Percentiles rank a stretch among this genome's conserved stretches.
These are phyloP conservation scores for Trichonephila inaurata DNA, from an alignment of 1,140 invertebrate genomes.

Conservation along the genomic window DNA sequence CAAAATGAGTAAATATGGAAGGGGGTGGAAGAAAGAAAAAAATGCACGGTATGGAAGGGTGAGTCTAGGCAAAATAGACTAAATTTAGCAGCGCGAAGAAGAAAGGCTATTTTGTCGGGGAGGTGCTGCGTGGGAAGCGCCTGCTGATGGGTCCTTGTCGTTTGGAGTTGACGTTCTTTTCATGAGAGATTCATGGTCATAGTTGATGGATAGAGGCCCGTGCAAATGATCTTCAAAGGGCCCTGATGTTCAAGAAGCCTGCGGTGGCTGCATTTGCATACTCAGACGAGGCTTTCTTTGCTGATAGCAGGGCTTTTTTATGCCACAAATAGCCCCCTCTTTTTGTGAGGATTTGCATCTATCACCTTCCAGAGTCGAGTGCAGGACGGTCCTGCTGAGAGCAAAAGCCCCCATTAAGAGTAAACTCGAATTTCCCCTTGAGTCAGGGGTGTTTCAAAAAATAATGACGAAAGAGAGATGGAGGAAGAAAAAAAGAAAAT, in stretches of 20 bases:
- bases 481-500: neutral
- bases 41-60: conserved; percentile 30
- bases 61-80: conserved; percentile 45
- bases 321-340: conserved; percentile 66
- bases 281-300: conserved; percentile 34
- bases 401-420: conserved; percentile 66
- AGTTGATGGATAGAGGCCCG: conserved; percentile 64
- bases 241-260: conserved; percentile 57
- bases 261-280: conserved; percentile 67
- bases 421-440: neutral
- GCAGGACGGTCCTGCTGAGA: conserved; percentile 75
- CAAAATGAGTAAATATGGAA: conserved; percentile 65
- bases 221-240: conserved; percentile 73
- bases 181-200: conserved; percentile 70
- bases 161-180: conserved; percentile 68
- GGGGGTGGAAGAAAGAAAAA: neutral
- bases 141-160: conserved; percentile 71
- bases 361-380: conserved; percentile 57
- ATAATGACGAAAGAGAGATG: neutral
- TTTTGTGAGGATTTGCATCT: conserved; percentile 76
- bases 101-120: conserved; percentile 67
- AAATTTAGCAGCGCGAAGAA: conserved; percentile 64
- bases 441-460: neutral
- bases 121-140: conserved; percentile 10
- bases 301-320: neutral